Percentiles rank a stretch among this genome's conserved stretches.
phyloP scores from a whole-genome alignment of 2,888 invertebrate genomes.

The Notodonta ziczac region DNA sequence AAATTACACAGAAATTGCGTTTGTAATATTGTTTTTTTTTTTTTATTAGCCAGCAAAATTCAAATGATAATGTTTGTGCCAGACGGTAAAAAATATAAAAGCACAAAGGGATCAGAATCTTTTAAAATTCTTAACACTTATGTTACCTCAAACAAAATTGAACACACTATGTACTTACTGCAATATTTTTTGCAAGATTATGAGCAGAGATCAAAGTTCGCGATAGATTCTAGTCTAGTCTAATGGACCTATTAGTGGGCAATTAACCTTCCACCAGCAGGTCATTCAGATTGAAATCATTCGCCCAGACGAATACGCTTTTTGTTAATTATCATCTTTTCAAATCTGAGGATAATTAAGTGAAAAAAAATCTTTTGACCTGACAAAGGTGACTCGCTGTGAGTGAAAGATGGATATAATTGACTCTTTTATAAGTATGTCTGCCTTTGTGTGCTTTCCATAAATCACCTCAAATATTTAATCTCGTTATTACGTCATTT shows the following conservation, averaged over 20 bases:
- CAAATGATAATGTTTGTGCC: no score
- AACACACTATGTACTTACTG: background rate
- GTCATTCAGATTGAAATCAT: constrained; percentile 25
- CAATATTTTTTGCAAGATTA: background rate
- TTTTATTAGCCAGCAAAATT: no score
- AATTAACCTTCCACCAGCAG: constrained; percentile 32
- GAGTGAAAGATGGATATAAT: background rate
- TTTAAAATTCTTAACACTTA: no score
- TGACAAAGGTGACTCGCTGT: background rate
- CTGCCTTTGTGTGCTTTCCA: background rate
- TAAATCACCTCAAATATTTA: background rate
- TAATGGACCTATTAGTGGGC: constrained; percentile 26
- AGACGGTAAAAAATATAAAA: no score
- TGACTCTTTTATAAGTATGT: background rate
- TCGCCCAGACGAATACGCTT: constrained; percentile 13
- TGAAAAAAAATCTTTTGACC: constrained; percentile 1
- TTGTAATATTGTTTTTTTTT: no score
- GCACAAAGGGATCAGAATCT: no score
- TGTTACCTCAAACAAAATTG: no score
- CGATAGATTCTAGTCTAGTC: constrained; percentile 14
- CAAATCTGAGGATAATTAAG: constrained; percentile 15
- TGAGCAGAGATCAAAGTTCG: constrained; percentile 20
- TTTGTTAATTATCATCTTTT: constrained; percentile 28
- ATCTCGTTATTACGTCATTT: background rate
- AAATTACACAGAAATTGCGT: background rate